Conservation (phyloP, 2,888 invertebrate species). For the Fragum sueziense region DNA sequence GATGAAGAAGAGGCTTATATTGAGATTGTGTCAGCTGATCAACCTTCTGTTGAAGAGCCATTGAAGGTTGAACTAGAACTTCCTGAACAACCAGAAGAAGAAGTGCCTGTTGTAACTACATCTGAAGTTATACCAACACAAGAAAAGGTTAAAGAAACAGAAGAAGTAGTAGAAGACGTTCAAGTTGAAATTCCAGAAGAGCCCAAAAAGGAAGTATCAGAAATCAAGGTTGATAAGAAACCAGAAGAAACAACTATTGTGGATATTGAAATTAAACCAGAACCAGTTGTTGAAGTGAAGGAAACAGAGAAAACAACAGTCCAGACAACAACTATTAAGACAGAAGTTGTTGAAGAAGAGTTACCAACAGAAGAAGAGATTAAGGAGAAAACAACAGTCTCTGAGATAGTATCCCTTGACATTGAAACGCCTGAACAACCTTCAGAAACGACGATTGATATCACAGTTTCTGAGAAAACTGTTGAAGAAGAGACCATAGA, state of each 20-base stretch:
- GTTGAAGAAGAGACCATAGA: conserved; percentile 46
- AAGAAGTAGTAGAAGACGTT: not conserved
- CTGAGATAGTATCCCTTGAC: conserved; percentile 11
- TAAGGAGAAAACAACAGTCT: conserved; percentile 41
- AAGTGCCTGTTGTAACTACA: not conserved
- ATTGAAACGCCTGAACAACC: conserved; percentile 40
- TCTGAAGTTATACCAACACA: not conserved
- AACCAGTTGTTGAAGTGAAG: conserved; percentile 8
- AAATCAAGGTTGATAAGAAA: conserved; percentile 12
- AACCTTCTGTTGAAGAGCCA: not conserved
- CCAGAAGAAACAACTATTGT: conserved; percentile 6
- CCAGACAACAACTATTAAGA: not conserved
- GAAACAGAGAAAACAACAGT: conserved; percentile 7
- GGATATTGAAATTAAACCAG: conserved; percentile 14
- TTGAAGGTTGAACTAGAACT: not conserved
- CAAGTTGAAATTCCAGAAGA: not conserved
- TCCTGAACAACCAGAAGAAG: not conserved
- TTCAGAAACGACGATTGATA: conserved; percentile 40
- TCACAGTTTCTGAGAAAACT: conserved; percentile 46
- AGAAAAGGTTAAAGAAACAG: not conserved
- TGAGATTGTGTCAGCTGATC: not conserved
- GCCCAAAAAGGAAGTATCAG: not conserved
- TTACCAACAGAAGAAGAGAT: not conserved
- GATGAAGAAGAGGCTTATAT: not conserved
- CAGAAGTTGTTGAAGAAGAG: conserved; percentile 19